These are phyloP conservation scores for Drosophila micromelanica DNA, from an alignment of 1,140 invertebrate genomes.

Conservation along the genomic window DNA sequence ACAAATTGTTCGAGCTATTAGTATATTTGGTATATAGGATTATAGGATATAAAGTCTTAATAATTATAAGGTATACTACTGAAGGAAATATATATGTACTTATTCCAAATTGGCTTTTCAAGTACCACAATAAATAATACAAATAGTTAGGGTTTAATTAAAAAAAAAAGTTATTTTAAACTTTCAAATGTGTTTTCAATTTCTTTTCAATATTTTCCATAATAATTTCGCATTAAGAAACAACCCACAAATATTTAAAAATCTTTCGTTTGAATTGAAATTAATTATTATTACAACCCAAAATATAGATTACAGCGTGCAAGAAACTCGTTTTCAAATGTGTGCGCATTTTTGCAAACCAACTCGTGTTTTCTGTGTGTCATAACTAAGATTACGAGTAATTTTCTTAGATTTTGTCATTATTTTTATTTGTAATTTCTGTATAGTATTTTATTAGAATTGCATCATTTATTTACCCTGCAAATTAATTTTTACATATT, in stretches of 20 bases:
- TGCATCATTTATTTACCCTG: constrained; percentile 59
- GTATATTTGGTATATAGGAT: too few species aligned
- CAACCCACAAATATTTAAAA: constrained; percentile 33
- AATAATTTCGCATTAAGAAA: constrained; percentile 3
- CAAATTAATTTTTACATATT: constrained; percentile 35
- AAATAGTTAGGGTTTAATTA: too few species aligned
- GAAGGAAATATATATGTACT: too few species aligned
- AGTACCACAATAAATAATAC: too few species aligned
- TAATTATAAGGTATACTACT: background rate
- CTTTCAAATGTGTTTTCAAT: background rate
- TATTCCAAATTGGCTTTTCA: too few species aligned
- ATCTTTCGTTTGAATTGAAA: constrained; percentile 5
- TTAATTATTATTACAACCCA: constrained; percentile 35
- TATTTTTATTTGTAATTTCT: constrained; percentile 29
- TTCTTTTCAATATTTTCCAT: constrained; percentile 1
- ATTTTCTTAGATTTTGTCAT: constrained; percentile 29
- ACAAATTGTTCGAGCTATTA: too few species aligned
- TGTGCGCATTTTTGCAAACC: constrained; percentile 75
- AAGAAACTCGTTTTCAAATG: constrained; percentile 78
- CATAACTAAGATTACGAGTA: constrained; percentile 40
- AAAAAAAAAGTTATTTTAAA: too few species aligned
- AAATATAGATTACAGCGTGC: constrained; percentile 66
- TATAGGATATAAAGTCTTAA: background rate
- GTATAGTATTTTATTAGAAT: constrained; percentile 37
- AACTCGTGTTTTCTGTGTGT: constrained; percentile 65